Evolutionary conservation across 2,113 vertebrate genomes (phyloP).

Genomic region (Globicephala melas): DNA sequence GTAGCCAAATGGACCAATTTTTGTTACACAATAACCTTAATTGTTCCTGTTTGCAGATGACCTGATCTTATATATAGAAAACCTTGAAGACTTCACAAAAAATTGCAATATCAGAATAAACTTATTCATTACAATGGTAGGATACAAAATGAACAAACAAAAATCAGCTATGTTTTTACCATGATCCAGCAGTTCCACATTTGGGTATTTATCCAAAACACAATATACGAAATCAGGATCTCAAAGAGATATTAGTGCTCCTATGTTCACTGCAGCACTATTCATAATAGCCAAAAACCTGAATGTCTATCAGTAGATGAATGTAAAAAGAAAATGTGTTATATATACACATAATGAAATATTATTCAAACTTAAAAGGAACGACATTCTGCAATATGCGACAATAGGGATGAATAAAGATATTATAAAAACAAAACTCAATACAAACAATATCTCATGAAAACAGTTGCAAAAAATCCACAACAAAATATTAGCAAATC

Average conservation of each 20-base stretch:
- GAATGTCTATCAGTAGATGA: neutral
- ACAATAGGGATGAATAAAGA: neutral
- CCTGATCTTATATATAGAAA: neutral
- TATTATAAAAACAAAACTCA: neutral
- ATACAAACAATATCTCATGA: neutral
- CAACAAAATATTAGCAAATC: neutral
- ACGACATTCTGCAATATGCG: neutral
- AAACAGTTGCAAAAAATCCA: neutral
- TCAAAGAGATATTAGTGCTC: neutral
- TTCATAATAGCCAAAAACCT: neutral
- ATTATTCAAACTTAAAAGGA: neutral
- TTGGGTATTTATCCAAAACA: neutral
- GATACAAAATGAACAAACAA: neutral
- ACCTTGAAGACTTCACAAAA: neutral
- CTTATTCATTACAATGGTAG: neutral
- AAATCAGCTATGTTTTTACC: neutral
- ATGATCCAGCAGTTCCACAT: neutral
- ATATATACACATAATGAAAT: neutral
- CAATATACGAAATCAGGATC: neutral
- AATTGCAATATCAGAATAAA: neutral
- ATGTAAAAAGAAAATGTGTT: neutral
- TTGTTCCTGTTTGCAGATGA: neutral
- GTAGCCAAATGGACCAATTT: neutral
- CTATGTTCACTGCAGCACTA: neutral
- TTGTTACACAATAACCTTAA: neutral